These are phyloP conservation scores for Crossocerus cetratus DNA, from an alignment of 2,888 invertebrate species.

Conservation along the genomic window DNA sequence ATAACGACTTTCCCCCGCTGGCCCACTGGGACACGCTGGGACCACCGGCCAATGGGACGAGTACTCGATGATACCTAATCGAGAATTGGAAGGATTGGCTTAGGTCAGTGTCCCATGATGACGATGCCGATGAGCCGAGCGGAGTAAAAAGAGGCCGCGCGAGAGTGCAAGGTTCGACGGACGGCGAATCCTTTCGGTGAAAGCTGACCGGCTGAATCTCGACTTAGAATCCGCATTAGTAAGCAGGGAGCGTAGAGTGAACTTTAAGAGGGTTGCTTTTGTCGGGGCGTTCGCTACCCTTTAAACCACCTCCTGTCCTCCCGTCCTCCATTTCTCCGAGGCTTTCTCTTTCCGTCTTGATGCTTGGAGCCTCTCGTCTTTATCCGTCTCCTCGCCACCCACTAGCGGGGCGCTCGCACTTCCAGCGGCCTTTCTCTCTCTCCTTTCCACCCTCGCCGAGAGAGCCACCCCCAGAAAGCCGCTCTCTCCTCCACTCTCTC, in stretches of 20 bases:
- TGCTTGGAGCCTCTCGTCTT: conserved; percentile 18
- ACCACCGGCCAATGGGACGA: too few relatives aligned
- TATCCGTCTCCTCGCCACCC: conserved; percentile 49
- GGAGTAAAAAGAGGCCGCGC: background rate
- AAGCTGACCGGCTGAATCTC: conserved; percentile 51
- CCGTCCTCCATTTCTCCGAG: conserved; percentile 8
- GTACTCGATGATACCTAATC: too few relatives aligned
- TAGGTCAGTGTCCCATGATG: too few relatives aligned
- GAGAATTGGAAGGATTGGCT: too few relatives aligned
- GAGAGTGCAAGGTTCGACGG: background rate
- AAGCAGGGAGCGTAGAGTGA: conserved; percentile 68
- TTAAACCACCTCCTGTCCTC: conserved; percentile 67
- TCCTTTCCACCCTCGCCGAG: conserved; percentile 52
- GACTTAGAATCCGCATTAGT: conserved; percentile 64
- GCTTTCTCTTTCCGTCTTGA: background rate
- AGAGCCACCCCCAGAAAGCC: conserved; percentile 38
- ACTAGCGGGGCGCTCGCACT: conserved; percentile 15
- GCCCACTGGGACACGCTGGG: background rate
- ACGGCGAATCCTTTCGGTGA: conserved; percentile 28
- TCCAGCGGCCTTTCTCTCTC: conserved; percentile 48
- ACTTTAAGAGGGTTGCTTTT: conserved; percentile 72
- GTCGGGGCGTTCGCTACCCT: conserved; percentile 72
- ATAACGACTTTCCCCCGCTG: conserved; percentile 25
- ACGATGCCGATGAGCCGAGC: background rate
- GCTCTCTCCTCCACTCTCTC: conserved; percentile 43